Percentiles rank a stretch among this genome's conserved stretches.
phyloP scores from a whole-genome alignment of 2,888 invertebrate genomes.

The Drosophila formosana region DNA sequence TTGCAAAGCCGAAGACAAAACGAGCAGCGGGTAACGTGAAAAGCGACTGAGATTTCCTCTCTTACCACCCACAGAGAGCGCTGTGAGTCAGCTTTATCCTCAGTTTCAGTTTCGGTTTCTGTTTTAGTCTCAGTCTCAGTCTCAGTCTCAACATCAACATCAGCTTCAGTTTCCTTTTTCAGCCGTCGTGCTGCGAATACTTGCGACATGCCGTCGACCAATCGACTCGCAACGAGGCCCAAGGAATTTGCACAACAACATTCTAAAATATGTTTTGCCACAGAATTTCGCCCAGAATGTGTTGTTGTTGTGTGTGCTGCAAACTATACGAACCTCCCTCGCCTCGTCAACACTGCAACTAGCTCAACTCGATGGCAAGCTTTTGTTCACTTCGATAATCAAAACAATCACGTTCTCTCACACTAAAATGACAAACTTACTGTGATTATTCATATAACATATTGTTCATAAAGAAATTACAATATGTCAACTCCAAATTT shows the following conservation, averaged over 20 bases:
- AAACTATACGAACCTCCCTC: neutral
- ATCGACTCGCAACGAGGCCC: neutral
- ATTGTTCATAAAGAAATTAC: too few species aligned
- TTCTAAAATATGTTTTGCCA: neutral
- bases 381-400: too few species aligned
- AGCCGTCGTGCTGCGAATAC: slow-evolving; percentile 3
- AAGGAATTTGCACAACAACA: slow-evolving; percentile 1
- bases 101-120: neutral
- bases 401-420: too few species aligned
- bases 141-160: neutral
- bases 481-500: too few species aligned
- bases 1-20: slow-evolving; percentile 10
- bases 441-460: too few species aligned
- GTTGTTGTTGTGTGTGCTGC: neutral
- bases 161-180: neutral
- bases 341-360: neutral
- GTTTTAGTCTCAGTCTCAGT: neutral
- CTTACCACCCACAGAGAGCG: neutral
- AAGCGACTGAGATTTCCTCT: neutral
- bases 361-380: too few species aligned
- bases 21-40: neutral
- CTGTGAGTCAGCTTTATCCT: neutral
- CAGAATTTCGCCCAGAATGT: neutral
- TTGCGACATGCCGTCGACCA: neutral
- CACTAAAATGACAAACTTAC: too few species aligned